Evolutionary conservation across 2,113 vertebrate genomes (phyloP).

Genomic region (Ameiurus melas): DNA sequence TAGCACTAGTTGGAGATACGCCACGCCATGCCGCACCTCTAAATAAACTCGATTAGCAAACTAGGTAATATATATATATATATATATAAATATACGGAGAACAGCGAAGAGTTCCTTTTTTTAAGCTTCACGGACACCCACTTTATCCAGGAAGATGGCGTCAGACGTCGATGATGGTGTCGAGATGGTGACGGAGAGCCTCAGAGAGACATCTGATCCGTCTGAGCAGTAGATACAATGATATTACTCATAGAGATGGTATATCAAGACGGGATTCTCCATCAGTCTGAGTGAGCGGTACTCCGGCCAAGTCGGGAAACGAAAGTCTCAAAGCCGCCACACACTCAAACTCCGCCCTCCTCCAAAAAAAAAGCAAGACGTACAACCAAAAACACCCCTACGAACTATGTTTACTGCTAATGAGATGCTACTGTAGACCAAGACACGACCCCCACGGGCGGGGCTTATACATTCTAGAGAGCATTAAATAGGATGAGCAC

Average conservation of each 20-base stretch:
- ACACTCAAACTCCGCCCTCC: background rate
- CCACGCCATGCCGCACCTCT: background rate
- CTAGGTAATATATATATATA: too few species aligned
- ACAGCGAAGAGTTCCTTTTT: background rate
- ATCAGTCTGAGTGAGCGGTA: background rate
- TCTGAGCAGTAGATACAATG: background rate
- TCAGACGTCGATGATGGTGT: too few species aligned
- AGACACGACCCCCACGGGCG: too few species aligned
- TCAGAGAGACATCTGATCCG: background rate
- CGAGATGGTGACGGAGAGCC: background rate
- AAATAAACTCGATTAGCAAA: background rate
- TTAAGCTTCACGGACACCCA: background rate
- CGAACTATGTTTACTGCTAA: too few species aligned
- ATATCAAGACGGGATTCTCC: background rate
- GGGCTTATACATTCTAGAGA: too few species aligned
- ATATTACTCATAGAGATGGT: background rate
- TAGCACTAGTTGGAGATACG: background rate
- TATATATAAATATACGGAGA: too few species aligned
- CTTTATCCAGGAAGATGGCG: background rate
- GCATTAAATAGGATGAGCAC: too few species aligned
- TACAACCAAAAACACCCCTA: too few species aligned
- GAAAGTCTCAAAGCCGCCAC: background rate
- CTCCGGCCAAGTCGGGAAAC: background rate
- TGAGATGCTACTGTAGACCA: too few species aligned
- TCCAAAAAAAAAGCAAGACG: too few species aligned